Conservation (phyloP, 2,113 vertebrate genomes). For the Caretta caretta region DNA sequence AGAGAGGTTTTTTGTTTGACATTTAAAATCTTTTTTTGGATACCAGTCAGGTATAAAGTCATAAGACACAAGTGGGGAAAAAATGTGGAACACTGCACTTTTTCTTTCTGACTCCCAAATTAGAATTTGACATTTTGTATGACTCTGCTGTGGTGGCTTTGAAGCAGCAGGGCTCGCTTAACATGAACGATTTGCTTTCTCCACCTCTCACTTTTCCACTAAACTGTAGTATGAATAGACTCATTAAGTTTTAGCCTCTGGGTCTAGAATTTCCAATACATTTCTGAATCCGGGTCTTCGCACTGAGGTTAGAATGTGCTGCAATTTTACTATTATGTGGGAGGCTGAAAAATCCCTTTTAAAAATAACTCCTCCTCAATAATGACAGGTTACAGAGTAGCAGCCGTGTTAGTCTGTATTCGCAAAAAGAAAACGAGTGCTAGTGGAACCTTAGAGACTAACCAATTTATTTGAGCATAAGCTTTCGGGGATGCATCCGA, state of each 20-base stretch:
- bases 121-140: constrained; percentile 68
- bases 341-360: not conserved
- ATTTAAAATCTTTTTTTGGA: not conserved
- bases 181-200: not conserved
- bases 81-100: constrained; percentile 66
- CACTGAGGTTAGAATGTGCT: not conserved
- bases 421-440: no score
- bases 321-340: not conserved
- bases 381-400: no score
- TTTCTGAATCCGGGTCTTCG: not conserved
- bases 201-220: constrained; percentile 1
- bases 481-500: no score
- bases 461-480: no score
- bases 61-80: constrained; percentile 39
- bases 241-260: rapidly evolving
- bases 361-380: not conserved
- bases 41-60: constrained; percentile 3
- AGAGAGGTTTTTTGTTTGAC: not conserved
- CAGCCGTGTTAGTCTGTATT: no score
- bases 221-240: not conserved
- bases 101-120: constrained; percentile 32
- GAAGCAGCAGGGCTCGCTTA: constrained; percentile 14
- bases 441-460: no score
- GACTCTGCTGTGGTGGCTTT: not conserved
- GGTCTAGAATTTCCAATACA: not conserved